phyloP scores from a whole-genome alignment of 2,888 invertebrate genomes.

The Elgonia sp. region DNA sequence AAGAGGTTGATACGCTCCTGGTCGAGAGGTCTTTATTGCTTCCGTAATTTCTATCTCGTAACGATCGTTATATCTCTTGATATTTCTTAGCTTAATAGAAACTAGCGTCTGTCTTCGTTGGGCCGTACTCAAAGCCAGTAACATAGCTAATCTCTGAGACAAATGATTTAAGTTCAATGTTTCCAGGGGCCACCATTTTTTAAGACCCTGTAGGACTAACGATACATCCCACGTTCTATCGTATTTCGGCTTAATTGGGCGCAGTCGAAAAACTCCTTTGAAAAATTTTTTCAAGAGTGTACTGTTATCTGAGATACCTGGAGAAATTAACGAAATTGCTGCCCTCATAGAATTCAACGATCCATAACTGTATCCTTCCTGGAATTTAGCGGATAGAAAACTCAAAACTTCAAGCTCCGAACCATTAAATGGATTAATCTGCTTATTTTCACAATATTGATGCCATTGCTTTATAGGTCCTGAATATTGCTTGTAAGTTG shows the following conservation, averaged over 20 bases:
- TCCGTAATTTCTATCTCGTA: neutral
- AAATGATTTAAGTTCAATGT: neutral
- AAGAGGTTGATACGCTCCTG: neutral
- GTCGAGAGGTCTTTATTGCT: neutral
- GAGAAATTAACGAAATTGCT: conserved; percentile 16
- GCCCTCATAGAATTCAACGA: conserved; percentile 51
- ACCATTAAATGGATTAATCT: neutral
- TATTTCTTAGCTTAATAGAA: neutral
- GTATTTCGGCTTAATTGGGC: conserved; percentile 47
- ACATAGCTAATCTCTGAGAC: neutral
- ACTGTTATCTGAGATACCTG: neutral
- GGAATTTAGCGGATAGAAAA: neutral
- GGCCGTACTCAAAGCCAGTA: conserved; percentile 1
- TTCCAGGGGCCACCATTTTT: conserved; percentile 16
- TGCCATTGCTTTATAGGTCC: conserved; percentile 73
- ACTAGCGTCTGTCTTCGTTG: neutral
- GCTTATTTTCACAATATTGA: conserved; percentile 44
- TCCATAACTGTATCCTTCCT: neutral
- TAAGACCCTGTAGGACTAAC: conserved; percentile 19
- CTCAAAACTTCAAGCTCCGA: neutral
- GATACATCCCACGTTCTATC: conserved; percentile 12
- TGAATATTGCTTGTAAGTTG: conserved; percentile 76
- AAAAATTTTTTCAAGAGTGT: neutral
- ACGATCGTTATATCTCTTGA: neutral
- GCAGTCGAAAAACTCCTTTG: neutral